Evolutionary conservation across 2,113 vertebrate species (phyloP).

Genomic region (Thamnaconus septentrionalis): DNA sequence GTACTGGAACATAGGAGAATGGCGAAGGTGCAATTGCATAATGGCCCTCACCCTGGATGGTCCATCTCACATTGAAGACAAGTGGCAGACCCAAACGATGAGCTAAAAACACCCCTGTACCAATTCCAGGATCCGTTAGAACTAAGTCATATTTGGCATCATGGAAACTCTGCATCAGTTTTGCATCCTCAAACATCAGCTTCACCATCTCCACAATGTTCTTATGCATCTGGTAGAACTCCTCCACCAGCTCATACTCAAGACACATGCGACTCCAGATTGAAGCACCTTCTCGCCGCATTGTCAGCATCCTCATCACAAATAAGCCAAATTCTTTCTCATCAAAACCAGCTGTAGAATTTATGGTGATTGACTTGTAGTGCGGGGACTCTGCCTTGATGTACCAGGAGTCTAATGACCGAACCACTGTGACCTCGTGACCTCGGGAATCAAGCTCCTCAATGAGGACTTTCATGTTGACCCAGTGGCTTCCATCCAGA

Average conservation of each 20-base stretch:
- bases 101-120: slow-evolving; percentile 40
- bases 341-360: slow-evolving; percentile 6
- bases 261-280: slow-evolving; percentile 26
- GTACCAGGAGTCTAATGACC: slow-evolving; percentile 44
- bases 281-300: slow-evolving; percentile 12
- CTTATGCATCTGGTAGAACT: background rate
- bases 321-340: slow-evolving; percentile 9
- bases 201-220: background rate
- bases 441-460: slow-evolving; percentile 60
- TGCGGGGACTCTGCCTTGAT: slow-evolving; percentile 51
- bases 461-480: slow-evolving; percentile 64
- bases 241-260: background rate
- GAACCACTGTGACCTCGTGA: slow-evolving; percentile 55
- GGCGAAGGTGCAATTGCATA: slow-evolving; percentile 45
- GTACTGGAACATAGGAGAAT: slow-evolving; percentile 46
- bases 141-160: slow-evolving; percentile 57
- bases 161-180: slow-evolving; percentile 40
- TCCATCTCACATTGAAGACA: slow-evolving; percentile 62
- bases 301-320: background rate
- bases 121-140: slow-evolving; percentile 42
- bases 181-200: slow-evolving; percentile 26
- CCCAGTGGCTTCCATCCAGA: slow-evolving; percentile 62
- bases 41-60: slow-evolving; percentile 53
- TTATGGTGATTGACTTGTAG: slow-evolving; percentile 45
- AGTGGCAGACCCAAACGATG: slow-evolving; percentile 57